phyloP scores from a whole-genome alignment of 2,888 invertebrate species.

The Lithophane ornitopus region DNA sequence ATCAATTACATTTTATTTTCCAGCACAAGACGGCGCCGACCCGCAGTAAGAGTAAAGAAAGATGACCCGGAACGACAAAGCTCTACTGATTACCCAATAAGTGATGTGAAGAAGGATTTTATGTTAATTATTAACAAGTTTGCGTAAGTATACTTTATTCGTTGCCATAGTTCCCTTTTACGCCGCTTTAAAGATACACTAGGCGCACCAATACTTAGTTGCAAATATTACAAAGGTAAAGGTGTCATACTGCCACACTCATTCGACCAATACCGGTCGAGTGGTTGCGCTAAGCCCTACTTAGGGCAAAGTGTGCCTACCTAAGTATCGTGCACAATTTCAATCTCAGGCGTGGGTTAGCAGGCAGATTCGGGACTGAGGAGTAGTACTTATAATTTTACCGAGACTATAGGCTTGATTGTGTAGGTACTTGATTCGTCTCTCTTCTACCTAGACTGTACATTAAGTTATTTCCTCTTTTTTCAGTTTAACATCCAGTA shows the following conservation, averaged over 20 bases:
- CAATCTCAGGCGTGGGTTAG: not conserved
- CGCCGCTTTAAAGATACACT: not conserved
- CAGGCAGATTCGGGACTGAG: not conserved
- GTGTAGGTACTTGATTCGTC: not conserved
- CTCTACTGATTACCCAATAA: not conserved
- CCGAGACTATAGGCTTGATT: not conserved
- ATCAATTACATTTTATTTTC: not conserved
- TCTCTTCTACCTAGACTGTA: not conserved
- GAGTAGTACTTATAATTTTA: not conserved
- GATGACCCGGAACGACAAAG: constrained; percentile 34
- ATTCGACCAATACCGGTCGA: not conserved
- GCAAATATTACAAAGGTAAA: not conserved
- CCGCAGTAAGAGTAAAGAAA: constrained; percentile 27
- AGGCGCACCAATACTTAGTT: not conserved
- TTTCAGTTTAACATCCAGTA: constrained; percentile 52
- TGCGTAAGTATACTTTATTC: constrained; percentile 44
- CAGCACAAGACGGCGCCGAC: constrained; percentile 15
- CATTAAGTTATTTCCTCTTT: not conserved
- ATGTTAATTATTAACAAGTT: constrained; percentile 57
- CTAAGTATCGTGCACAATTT: not conserved
- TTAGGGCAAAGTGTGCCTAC: not conserved
- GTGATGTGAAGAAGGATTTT: constrained; percentile 47
- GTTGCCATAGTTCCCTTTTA: not conserved
- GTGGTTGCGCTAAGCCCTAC: not conserved
- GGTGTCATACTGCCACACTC: not conserved